phyloP scores from a whole-genome alignment of 2,797 vertebrate species.

The Clarias fuscus region DNA sequence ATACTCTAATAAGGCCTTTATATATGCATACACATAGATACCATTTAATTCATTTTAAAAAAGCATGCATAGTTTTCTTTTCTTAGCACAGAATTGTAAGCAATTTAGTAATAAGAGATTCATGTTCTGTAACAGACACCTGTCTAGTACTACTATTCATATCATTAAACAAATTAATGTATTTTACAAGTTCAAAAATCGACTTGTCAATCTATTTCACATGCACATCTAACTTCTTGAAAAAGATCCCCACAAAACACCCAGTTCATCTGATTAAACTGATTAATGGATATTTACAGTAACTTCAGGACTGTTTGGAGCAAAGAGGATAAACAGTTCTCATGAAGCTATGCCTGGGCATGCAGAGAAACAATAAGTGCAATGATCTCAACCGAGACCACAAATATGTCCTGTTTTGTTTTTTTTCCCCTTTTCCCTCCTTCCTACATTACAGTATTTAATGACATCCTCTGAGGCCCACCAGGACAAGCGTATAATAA shows the following conservation, averaged over 20 bases:
- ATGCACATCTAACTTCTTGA: neutral
- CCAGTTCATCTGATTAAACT: neutral
- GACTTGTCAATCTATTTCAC: neutral
- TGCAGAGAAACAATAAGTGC: neutral
- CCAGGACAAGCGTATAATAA: conserved; percentile 31
- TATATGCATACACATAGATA: too few relatives aligned
- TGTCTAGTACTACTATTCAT: too few relatives aligned
- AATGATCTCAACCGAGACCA: neutral
- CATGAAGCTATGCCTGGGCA: too few relatives aligned
- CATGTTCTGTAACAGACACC: neutral
- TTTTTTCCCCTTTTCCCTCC: neutral
- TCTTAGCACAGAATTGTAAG: neutral
- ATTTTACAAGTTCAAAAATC: neutral
- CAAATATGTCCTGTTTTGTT: neutral
- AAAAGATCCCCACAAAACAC: neutral
- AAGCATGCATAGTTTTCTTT: neutral
- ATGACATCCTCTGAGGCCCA: conserved; percentile 21
- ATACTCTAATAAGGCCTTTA: too few relatives aligned
- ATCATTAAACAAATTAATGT: neutral
- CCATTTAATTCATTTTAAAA: neutral
- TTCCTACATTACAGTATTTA: conserved; percentile 5
- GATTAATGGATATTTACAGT: neutral
- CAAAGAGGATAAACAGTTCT: too few relatives aligned
- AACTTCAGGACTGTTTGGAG: neutral
- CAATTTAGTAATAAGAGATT: neutral